Conservation (phyloP, 2,888 invertebrate genomes). For the Invenusta paracnida region DNA sequence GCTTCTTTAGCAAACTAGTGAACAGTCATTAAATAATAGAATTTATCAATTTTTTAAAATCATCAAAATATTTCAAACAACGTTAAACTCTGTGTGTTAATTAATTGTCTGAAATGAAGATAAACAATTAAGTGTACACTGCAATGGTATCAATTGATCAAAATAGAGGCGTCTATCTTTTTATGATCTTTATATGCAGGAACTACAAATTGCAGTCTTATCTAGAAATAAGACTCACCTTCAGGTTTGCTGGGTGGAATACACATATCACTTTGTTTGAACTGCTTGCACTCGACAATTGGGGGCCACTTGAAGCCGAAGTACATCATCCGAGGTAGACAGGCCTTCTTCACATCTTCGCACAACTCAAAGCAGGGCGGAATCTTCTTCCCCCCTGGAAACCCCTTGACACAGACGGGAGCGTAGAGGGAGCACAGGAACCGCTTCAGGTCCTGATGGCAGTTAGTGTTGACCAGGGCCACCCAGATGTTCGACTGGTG, state of each 20-base stretch:
- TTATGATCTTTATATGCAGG: too few relatives aligned
- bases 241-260: neutral
- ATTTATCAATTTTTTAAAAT: too few relatives aligned
- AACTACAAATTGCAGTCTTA: neutral
- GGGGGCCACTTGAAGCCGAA: constrained; percentile 91
- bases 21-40: too few relatives aligned
- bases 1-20: too few relatives aligned
- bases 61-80: too few relatives aligned
- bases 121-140: too few relatives aligned
- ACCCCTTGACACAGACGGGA: constrained; percentile 88
- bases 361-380: constrained; percentile 86
- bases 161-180: too few relatives aligned
- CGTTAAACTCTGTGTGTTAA: too few relatives aligned
- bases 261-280: constrained; percentile 64
- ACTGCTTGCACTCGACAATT: constrained; percentile 78
- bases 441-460: constrained; percentile 38
- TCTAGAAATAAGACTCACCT: neutral
- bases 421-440: constrained; percentile 88
- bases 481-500: constrained; percentile 41
- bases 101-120: too few relatives aligned
- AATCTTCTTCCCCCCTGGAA: constrained; percentile 75
- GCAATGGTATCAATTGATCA: too few relatives aligned
- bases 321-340: constrained; percentile 79
- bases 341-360: constrained; percentile 72
- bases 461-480: constrained; percentile 39